Evolutionary conservation across 1,140 invertebrate genomes (phyloP), one percentile per base, ranked within the genome.

Genomic region (Eciton burchellii): DNA sequence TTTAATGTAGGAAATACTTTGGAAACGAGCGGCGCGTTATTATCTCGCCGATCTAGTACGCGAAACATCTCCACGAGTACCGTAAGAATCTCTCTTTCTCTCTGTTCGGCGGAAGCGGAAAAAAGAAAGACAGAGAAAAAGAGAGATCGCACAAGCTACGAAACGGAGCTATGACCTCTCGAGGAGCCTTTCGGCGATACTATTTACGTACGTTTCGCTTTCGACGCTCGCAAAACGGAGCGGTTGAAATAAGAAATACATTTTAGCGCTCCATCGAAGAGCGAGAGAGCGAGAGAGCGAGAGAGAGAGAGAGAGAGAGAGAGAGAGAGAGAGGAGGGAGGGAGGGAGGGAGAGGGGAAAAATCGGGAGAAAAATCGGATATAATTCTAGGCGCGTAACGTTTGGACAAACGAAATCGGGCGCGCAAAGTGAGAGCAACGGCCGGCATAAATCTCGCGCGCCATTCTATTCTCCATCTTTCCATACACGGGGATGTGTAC

Each of bases 51-150:
- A 72, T 81, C 73, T 73, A 60, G 43, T 77, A 77, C 59, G 59
- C 45, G 47, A 82, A 82, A 76, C 77, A 77, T 77, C 77, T 82
- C 45, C 81, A 73, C 21, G 59, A 54, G 60, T 54, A 41, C 47
- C 43, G 45, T 76, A 82, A 82, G 77, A 82, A 82, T 82, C 81
- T 41, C 68, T 35, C 35, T n/a, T n/a, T n/a, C n/a, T n/a, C n/a
- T n/a, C n/a, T n/a, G n/a, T n/a, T n/a, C n/a, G n/a, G n/a, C n/a
- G n/a, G n/a, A n/a, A 26, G 35, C 14, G 26, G 54, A 56, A 41
- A 21, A 52, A 35, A 47, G 8, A 6, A 21, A 29, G 24, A 8
- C 29, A 56, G 16, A 2, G 5, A 8, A 8, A 1, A 45, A 70
- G n/a, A 54, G 56, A n/a, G 6, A 41, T 12, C 41, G 5, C 9